Evolutionary conservation across 2,797 vertebrate species (phyloP).

Genomic region (Potorous gilbertii): DNA sequence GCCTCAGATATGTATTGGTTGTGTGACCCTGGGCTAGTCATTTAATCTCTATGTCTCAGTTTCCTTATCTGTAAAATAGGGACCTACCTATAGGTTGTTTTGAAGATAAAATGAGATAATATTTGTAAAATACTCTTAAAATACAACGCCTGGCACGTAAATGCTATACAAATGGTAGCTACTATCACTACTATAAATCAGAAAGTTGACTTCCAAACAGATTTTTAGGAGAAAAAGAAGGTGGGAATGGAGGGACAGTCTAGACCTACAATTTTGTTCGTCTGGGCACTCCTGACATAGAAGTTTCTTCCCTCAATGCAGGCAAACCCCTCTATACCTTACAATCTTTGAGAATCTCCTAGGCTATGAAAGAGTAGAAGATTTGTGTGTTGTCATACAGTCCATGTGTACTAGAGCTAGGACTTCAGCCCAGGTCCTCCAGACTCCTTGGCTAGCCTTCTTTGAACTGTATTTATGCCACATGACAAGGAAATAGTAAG

Average conservation of each 20-base stretch:
- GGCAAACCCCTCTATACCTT: neutral
- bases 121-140: neutral
- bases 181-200: neutral
- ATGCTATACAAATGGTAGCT: neutral
- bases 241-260: neutral
- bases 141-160: neutral
- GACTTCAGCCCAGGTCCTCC: neutral
- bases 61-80: neutral
- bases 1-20: neutral
- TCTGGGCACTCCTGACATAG: neutral
- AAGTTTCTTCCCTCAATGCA: neutral
- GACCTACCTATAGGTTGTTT: neutral
- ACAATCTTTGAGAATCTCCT: fast-evolving
- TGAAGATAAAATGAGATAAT: neutral
- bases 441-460: neutral
- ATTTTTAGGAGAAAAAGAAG: neutral
- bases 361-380: neutral
- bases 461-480: neutral
- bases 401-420: neutral
- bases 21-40: neutral
- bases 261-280: neutral
- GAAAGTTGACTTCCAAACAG: neutral
- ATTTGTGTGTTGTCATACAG: neutral
- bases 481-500: neutral
- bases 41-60: neutral